Conservation (phyloP, 2,888 invertebrate genomes). For the Hydropsyche betteni region DNA sequence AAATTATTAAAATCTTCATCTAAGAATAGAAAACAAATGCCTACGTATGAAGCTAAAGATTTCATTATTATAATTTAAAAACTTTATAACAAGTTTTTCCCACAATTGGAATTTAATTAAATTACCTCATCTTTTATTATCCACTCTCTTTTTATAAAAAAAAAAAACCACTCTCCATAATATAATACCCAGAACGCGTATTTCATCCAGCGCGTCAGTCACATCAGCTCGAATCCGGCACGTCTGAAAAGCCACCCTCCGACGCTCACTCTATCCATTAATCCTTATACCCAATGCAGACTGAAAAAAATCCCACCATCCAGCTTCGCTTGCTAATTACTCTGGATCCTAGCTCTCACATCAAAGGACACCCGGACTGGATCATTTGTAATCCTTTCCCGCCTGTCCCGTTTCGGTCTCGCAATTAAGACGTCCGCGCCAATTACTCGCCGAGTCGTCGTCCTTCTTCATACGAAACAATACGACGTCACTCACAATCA, state of each 20-base stretch:
- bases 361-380: slow-evolving; percentile 30
- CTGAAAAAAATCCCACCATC: slow-evolving; percentile 23
- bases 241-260: slow-evolving; percentile 2
- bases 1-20: no score
- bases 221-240: neutral
- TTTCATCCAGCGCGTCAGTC: slow-evolving; percentile 3
- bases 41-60: no score
- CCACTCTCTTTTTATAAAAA: no score
- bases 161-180: neutral
- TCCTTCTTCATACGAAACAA: no score
- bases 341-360: slow-evolving; percentile 15
- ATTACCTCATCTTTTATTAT: no score
- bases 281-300: slow-evolving; percentile 2
- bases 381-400: slow-evolving; percentile 40
- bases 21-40: no score
- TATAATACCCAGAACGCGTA: neutral
- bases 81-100: no score
- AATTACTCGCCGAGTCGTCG: no score
- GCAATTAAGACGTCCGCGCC: slow-evolving; percentile 25
- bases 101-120: no score
- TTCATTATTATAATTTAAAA: no score
- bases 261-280: slow-evolving; percentile 28
- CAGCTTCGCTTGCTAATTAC: slow-evolving; percentile 34
- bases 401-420: slow-evolving; percentile 11
- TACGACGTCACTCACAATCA: no score